These are phyloP conservation scores for Artibeus lituratus DNA, from an alignment of 2,797 vertebrate species.

Conservation along the genomic window DNA sequence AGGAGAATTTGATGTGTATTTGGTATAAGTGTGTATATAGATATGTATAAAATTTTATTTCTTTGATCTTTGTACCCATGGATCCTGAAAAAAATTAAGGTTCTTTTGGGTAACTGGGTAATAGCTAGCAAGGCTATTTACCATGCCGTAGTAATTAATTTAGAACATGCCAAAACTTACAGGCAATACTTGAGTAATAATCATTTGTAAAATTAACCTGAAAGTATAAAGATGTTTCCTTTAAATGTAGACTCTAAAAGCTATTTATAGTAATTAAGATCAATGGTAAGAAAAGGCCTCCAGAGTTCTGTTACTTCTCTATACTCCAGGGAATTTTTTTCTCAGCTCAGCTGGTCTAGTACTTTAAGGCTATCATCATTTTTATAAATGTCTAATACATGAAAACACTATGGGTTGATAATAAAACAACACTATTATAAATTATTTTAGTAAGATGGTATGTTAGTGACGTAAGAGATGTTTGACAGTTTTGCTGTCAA, in stretches of 20 bases:
- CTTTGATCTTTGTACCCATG: not conserved
- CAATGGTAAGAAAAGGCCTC: not conserved
- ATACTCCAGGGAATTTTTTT: not conserved
- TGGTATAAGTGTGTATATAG: not conserved
- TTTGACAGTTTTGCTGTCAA: conserved; percentile 5
- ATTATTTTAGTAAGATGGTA: not conserved
- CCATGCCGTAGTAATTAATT: not conserved
- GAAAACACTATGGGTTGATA: conserved; percentile 31
- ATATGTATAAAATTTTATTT: not conserved
- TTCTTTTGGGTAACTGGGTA: conserved; percentile 10
- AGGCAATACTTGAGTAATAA: conserved; percentile 25
- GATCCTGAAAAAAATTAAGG: not conserved
- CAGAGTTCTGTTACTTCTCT: conserved; percentile 13
- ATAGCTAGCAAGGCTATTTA: not conserved
- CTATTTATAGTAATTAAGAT: conserved; percentile 29
- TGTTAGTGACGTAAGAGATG: not conserved
- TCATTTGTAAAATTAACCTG: conserved; percentile 43
- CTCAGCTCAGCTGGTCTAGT: not conserved
- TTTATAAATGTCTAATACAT: not conserved
- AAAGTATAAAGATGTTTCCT: conserved; percentile 38
- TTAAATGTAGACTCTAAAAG: conserved; percentile 39
- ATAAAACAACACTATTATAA: not conserved
- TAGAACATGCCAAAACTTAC: conserved; percentile 38
- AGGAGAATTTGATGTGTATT: not conserved
- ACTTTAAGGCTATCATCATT: not conserved